Evolutionary conservation across 1,140 invertebrate genomes (phyloP).

Genomic region (Campoletis sonorensis): DNA sequence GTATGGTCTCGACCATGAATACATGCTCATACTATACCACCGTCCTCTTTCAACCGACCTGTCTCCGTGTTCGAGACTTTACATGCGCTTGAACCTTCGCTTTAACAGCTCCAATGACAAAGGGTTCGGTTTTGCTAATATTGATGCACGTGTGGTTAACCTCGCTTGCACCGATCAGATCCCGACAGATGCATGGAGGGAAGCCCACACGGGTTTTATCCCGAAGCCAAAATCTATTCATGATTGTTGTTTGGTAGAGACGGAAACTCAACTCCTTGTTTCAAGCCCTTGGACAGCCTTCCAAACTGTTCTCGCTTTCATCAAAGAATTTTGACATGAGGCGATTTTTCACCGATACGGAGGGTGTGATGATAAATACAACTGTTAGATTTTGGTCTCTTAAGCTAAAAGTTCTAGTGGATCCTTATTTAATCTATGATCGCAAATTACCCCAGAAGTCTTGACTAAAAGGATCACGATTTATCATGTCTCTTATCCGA

Average conservation of each 20-base stretch:
- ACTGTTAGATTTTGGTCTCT: background rate
- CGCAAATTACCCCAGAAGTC: background rate
- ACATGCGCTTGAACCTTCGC: conserved; percentile 15
- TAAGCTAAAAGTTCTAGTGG: background rate
- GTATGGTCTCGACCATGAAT: background rate
- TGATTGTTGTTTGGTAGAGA: background rate
- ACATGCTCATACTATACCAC: background rate
- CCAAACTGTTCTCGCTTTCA: background rate
- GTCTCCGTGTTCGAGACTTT: conserved; percentile 25
- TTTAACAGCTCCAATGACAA: conserved; percentile 44
- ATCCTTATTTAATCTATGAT: background rate
- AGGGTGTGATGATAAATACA: background rate
- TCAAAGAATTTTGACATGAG: background rate
- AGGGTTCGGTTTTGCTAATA: conserved; percentile 49
- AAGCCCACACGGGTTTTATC: background rate
- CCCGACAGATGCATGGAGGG: background rate
- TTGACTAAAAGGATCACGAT: background rate
- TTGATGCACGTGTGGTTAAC: conserved; percentile 53
- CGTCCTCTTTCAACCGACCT: background rate
- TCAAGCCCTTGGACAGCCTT: background rate
- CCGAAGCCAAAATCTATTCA: background rate
- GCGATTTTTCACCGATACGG: background rate
- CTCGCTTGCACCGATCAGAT: conserved; percentile 21
- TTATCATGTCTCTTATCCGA: background rate
- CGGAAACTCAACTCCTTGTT: background rate